These are phyloP conservation scores for Microctonus brassicae DNA, from an alignment of 2,888 invertebrate species.

Conservation along the genomic window DNA sequence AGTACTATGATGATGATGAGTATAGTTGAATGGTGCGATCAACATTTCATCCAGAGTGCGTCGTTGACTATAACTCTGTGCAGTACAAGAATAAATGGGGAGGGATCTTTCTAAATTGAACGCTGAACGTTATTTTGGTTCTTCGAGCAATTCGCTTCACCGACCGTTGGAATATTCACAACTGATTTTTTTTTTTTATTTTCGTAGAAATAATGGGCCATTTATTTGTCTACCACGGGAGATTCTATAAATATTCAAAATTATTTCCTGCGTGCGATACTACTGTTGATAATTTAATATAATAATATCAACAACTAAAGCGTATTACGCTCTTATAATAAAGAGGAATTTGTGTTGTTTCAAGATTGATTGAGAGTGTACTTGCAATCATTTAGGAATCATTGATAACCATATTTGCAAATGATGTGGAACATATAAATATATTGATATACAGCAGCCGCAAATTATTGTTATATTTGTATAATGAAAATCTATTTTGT, in stretches of 20 bases:
- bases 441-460: too few species aligned
- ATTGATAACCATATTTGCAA: background rate
- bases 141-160: constrained; percentile 3
- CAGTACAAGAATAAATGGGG: background rate
- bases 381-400: background rate
- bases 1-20: constrained; percentile 12
- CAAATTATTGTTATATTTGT: too few species aligned
- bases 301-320: background rate
- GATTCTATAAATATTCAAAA: background rate
- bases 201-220: background rate
- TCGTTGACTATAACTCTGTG: background rate
- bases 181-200: constrained; percentile 9
- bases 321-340: background rate
- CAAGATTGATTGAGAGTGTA: background rate
- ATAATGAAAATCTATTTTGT: too few species aligned
- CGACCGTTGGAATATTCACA: constrained; percentile 13
- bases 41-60: constrained; percentile 2
- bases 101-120: constrained; percentile 3
- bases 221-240: background rate
- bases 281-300: background rate
- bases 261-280: background rate
- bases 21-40: background rate
- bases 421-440: too few species aligned
- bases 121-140: constrained; percentile 1
- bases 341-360: constrained; percentile 3